Conservation (phyloP, 2,113 vertebrate genomes). For the Oreotragus oreotragus region DNA sequence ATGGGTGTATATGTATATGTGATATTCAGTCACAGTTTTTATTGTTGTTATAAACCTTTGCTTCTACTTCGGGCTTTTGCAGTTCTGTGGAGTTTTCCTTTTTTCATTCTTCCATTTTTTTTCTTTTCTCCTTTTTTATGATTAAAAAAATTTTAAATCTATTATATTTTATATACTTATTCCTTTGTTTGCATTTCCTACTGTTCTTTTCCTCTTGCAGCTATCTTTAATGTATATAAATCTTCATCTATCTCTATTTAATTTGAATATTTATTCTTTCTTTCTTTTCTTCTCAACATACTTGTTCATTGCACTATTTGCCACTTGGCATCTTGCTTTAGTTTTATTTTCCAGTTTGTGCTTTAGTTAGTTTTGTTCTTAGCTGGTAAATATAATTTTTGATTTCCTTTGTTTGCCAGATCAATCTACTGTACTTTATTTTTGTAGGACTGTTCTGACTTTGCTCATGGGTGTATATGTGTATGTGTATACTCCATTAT, state of each 20-base stretch:
- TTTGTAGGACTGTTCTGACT: background rate
- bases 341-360: background rate
- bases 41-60: background rate
- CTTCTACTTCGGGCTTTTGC: background rate
- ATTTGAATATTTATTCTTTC: background rate
- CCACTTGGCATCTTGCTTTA: background rate
- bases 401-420: background rate
- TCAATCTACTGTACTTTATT: background rate
- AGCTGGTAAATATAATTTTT: background rate
- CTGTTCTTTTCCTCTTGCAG: background rate
- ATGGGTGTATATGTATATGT: background rate
- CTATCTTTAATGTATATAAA: background rate
- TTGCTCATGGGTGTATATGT: background rate
- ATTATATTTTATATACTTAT: no score
- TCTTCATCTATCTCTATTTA: background rate
- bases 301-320: background rate
- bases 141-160: background rate
- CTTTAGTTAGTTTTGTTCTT: background rate
- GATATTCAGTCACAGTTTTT: background rate
- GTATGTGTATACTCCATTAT: background rate
- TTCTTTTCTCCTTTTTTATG: background rate
- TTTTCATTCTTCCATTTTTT: background rate
- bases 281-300: background rate
- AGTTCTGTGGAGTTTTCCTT: background rate
- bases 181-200: background rate